Conservation (phyloP, 2,113 vertebrate species). For the Bos taurus region ARS-UCD2.0 NC_037332.1:115371001-115371500, state of each 20-base stretch:
- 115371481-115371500: background rate
- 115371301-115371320: background rate
- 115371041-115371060: accelerated
- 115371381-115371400: background rate
- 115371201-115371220: background rate
- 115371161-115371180: background rate
- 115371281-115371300: background rate
- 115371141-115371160: background rate
- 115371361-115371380: background rate
- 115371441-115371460: background rate
- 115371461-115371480: background rate
- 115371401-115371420: background rate
- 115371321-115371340: background rate
- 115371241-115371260: accelerated
- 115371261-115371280: background rate
- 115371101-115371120: accelerated
- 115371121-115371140: no score
- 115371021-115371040: background rate
- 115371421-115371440: background rate
- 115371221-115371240: accelerated
- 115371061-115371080: background rate
- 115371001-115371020: no score
- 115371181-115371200: background rate
- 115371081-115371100: background rate
- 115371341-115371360: background rate